A percentile compares a stretch with the other conserved stretches of the same genome.
These are phyloP conservation scores for Syrista parreyssii DNA, from an alignment of 2,888 invertebrate genomes.

Conservation along the genomic window DNA sequence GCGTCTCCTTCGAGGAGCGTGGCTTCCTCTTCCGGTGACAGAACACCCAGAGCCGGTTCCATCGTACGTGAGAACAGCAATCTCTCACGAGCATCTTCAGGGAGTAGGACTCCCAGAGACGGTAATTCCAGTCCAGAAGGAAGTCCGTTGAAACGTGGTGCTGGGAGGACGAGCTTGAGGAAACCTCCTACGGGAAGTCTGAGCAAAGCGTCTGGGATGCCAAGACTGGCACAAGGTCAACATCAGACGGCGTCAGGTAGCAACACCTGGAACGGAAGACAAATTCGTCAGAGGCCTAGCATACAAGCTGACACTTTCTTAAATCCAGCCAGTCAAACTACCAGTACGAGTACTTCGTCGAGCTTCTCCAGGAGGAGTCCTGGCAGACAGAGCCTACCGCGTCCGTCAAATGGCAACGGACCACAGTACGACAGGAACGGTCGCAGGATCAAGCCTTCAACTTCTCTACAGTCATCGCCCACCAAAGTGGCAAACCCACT, in stretches of 20 bases:
- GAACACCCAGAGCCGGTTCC: constrained; percentile 49
- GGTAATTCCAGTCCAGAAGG: constrained; percentile 56
- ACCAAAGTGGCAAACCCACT: constrained; percentile 74
- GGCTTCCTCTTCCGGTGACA: constrained; percentile 49
- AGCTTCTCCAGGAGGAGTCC: constrained; percentile 60
- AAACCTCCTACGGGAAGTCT: constrained; percentile 67
- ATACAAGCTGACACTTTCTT: constrained; percentile 75
- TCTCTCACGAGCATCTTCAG: constrained; percentile 52
- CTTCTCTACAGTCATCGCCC: constrained; percentile 73
- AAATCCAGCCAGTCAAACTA: constrained; percentile 35
- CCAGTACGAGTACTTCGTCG: constrained; percentile 52
- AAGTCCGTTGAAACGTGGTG: constrained; percentile 74
- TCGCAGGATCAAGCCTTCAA: constrained; percentile 66
- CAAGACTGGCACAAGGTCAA: constrained; percentile 59
- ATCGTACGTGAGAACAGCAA: constrained; percentile 57
- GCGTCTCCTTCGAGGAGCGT: constrained; percentile 49
- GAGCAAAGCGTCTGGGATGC: constrained; percentile 67
- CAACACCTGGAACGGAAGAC: constrained; percentile 82
- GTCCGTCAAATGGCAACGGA: constrained; percentile 65
- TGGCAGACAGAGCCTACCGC: constrained; percentile 61
- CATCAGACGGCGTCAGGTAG: constrained; percentile 62
- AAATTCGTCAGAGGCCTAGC: constrained; percentile 64
- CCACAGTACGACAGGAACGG: constrained; percentile 67
- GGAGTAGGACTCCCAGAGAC: constrained; percentile 52
- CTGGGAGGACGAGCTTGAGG: constrained; percentile 66